Conservation (phyloP, 2,797 vertebrate genomes). For the Gila robusta region DNA sequence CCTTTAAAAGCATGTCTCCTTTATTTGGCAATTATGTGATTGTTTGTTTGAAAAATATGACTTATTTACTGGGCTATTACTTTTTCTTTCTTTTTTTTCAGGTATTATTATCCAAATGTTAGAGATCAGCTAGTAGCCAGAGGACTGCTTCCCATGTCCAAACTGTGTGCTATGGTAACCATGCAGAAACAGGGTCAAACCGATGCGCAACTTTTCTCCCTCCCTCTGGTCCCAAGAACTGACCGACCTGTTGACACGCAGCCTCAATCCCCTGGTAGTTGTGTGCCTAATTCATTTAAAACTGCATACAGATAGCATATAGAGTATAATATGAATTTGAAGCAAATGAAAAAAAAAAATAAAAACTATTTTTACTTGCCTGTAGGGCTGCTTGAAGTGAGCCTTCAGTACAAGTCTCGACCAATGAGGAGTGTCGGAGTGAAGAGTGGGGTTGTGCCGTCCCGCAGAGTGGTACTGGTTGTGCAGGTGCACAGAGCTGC, state of each 20-base stretch:
- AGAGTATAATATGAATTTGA: not conserved
- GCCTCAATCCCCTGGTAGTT: constrained; percentile 83
- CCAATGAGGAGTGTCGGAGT: constrained; percentile 68
- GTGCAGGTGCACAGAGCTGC: constrained; percentile 88
- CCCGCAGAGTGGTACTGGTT: constrained; percentile 81
- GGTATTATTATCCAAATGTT: constrained; percentile 98
- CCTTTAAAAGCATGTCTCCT: not conserved
- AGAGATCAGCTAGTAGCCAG: constrained; percentile 93
- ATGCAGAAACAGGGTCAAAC: constrained; percentile 84
- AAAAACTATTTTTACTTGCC: not conserved
- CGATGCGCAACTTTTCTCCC: constrained; percentile 86
- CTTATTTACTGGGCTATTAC: not conserved
- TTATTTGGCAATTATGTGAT: not conserved
- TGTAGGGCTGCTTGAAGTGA: constrained; percentile 89
- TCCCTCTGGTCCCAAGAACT: constrained; percentile 83
- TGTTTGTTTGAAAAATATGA: not conserved
- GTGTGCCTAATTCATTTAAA: not conserved
- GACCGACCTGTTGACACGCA: constrained; percentile 72
- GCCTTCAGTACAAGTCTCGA: constrained; percentile 84
- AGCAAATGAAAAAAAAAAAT: not conserved
- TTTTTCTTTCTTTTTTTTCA: constrained; percentile 60
- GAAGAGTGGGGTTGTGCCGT: constrained; percentile 70
- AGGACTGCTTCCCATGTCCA: constrained; percentile 89
- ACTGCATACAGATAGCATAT: not conserved
- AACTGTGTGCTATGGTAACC: constrained; percentile 93